Evolutionary conservation across 2,113 vertebrate species (phyloP), one percentile per base, ranked within the genome.

Genomic region (Hystrix brachyura): DNA sequence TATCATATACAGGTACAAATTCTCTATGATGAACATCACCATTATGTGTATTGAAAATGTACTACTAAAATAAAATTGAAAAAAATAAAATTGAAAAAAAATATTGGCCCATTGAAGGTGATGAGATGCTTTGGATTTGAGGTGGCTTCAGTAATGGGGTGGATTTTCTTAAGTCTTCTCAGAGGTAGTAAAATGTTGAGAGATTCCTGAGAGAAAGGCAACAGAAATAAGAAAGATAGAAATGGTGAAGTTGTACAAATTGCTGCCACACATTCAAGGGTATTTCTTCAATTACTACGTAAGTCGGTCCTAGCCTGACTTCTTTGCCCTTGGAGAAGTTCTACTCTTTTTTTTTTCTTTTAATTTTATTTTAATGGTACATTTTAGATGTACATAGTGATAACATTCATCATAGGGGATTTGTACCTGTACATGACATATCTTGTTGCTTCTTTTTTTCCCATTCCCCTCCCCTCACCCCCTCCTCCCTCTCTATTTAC

Each of bases 151-250:
- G 82, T 29, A 64, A 83, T 6, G 29, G 64, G n/a, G 7, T 48
- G 27, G 6, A 17, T 76, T 97, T 72, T 76, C n/a, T 76, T 83
- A 59, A 21, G 38, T 10, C 38, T 91, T 90, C 72, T 85, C 53
- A 51, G 79, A 65, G 89, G 62, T 34, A 55, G 4, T 76, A 78
- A 64, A 25, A 84, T 48, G 21, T 21, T 88, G 91, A 80, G 69
- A 57, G 65, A 12, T 79, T 89, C 60, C 72, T 76, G 60, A 90
- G 83, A 93, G 57, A 78, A 94, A 84, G 92, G 4, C 84, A 67
- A n/a, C 27, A 23, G 27, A 43, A 3, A 53, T 4, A 80, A 81
- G 78, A 51, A 86, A 82, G 25, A 57, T 72, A 46, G 62, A 94
- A 46, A 93, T 62, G 93, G 12, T 29, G 21, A 80, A 25, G 17